A percentile compares a stretch with the other conserved stretches of the same genome.
Conservation (phyloP, 2,113 vertebrate species). For the Corythoichthys haematopterus region DNA sequence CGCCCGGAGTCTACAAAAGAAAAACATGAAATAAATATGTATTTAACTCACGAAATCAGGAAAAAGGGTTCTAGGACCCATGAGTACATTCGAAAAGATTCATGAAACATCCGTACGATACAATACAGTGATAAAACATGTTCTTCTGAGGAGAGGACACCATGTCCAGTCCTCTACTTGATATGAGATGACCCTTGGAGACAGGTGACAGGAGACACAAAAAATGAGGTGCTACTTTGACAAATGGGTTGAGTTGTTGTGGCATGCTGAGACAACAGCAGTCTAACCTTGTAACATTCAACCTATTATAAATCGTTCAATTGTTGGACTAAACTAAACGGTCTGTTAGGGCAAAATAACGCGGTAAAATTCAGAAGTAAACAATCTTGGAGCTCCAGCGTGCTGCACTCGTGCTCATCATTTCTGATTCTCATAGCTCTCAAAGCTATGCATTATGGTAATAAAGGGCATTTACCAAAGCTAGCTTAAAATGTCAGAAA, state of each 20-base stretch:
- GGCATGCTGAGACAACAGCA: slow-evolving; percentile 21
- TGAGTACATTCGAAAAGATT: slow-evolving; percentile 29
- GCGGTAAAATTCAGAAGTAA: no score
- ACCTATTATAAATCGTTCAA: slow-evolving; percentile 34
- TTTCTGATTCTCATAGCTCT: no score
- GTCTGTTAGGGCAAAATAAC: no score
- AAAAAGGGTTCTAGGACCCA: slow-evolving; percentile 18
- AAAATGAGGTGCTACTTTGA: slow-evolving; percentile 30
- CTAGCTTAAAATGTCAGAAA: no score
- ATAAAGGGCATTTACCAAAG: no score
- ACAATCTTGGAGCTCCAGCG: no score
- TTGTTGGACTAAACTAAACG: no score
- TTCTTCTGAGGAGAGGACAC: slow-evolving; percentile 31
- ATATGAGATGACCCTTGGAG: slow-evolving; percentile 29
- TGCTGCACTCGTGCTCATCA: no score
- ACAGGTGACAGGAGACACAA: slow-evolving; percentile 22
- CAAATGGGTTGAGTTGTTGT: slow-evolving; percentile 43
- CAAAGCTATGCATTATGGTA: no score
- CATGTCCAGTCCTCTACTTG: slow-evolving; percentile 37
- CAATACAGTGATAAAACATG: slow-evolving; percentile 42
- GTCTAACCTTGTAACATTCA: slow-evolving; percentile 45
- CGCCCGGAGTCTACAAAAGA: slow-evolving; percentile 85
- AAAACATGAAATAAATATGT: neutral
- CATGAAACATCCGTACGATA: slow-evolving; percentile 29
- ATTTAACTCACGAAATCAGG: slow-evolving; percentile 22